A percentile compares a stretch with the other conserved stretches of the same genome.
Evolutionary conservation across 2,888 invertebrate species (phyloP).

Genomic region (Petrolisthes manimaculis): DNA sequence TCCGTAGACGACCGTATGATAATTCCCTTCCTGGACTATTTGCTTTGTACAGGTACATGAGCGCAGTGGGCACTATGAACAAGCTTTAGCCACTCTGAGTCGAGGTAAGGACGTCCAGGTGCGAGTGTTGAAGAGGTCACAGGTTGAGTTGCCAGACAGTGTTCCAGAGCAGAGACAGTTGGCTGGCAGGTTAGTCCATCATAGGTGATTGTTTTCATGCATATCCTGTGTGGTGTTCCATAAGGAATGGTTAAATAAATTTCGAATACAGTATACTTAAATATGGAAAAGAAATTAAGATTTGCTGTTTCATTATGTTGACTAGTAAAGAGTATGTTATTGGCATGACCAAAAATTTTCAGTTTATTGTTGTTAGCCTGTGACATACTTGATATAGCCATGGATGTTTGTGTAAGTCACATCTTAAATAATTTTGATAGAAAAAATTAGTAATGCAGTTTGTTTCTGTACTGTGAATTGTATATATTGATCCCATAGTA

Average conservation of each 20-base stretch:
- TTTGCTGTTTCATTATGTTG: neutral
- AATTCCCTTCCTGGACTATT: too few species aligned
- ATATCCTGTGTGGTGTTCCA: too few species aligned
- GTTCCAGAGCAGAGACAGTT: conserved; percentile 70
- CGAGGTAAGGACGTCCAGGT: conserved; percentile 83
- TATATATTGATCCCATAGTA: conserved; percentile 70
- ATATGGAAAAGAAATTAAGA: neutral
- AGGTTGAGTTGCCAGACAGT: conserved; percentile 76
- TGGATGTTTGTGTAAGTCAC: too few species aligned
- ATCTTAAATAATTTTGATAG: too few species aligned
- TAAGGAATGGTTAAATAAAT: too few species aligned
- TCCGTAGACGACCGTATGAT: too few species aligned
- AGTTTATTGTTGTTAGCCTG: too few species aligned
- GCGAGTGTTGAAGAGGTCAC: conserved; percentile 80
- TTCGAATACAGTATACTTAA: neutral
- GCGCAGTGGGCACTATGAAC: conserved; percentile 70
- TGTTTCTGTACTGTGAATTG: neutral
- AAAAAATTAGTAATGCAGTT: too few species aligned
- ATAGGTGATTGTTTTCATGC: neutral
- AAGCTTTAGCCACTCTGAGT: conserved; percentile 76
- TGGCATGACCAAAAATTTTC: too few species aligned
- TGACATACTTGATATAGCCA: too few species aligned
- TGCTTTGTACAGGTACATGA: conserved; percentile 67
- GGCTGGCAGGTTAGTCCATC: conserved; percentile 68
- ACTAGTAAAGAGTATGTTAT: neutral